Evolutionary conservation across 2,888 invertebrate species (phyloP).

Genomic region (Acanthosepion esculentum): DNA sequence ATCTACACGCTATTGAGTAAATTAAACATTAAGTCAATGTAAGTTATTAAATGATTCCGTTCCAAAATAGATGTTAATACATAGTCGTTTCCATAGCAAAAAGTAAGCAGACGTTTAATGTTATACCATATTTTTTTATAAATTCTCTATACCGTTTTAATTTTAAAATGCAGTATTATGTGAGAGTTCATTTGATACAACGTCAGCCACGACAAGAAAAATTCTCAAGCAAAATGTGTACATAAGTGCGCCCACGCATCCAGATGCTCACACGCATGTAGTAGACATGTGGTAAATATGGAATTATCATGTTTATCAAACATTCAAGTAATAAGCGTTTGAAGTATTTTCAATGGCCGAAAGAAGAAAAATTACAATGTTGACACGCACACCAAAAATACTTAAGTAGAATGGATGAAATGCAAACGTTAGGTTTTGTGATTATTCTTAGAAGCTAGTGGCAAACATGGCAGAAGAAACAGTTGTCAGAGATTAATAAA

Average conservation of each 20-base stretch:
- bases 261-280: background rate
- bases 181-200: background rate
- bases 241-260: constrained; percentile 6
- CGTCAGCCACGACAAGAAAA: background rate
- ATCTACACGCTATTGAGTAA: background rate
- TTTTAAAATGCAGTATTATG: background rate
- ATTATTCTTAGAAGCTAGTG: background rate
- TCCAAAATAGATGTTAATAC: background rate
- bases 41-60: background rate
- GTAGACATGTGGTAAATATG: constrained; percentile 18
- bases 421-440: background rate
- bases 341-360: background rate
- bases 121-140: background rate
- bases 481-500: too few relatives aligned
- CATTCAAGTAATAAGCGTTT: background rate
- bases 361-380: background rate
- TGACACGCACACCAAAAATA: background rate
- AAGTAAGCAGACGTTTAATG: background rate
- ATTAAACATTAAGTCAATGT: background rate
- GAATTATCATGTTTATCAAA: background rate
- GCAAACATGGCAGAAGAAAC: background rate
- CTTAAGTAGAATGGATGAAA: background rate
- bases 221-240: background rate
- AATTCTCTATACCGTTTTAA: background rate
- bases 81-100: background rate